Conservation (phyloP, 2,113 vertebrate genomes). For the Abramis brama region DNA sequence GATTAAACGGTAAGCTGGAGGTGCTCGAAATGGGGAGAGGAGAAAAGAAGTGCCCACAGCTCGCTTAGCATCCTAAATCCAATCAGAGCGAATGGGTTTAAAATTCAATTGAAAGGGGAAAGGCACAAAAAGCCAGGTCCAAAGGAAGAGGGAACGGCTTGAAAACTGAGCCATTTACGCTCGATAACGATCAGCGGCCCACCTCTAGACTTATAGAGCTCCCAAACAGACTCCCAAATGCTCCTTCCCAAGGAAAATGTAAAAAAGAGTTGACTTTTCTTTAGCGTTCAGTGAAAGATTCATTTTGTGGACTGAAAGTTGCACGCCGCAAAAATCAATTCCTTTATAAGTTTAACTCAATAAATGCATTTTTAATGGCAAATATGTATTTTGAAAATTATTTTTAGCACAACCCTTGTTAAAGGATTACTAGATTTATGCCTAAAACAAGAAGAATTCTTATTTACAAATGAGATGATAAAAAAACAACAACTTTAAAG, state of each 20-base stretch:
- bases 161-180: constrained; percentile 1
- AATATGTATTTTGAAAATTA: not conserved
- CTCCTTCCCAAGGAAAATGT: not conserved
- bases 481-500: not conserved
- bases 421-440: not conserved
- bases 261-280: constrained; percentile 16
- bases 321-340: not conserved
- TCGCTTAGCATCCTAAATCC: constrained; percentile 54
- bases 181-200: not conserved
- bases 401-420: not conserved
- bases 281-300: not conserved
- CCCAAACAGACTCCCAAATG: not conserved
- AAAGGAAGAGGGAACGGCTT: constrained; percentile 16
- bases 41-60: constrained; percentile 38
- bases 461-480: not conserved
- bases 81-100: constrained; percentile 55
- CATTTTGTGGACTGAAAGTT: not conserved
- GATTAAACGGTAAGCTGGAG: constrained; percentile 49
- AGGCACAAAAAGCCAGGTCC: constrained; percentile 24
- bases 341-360: not conserved
- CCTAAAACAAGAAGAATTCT: not conserved
- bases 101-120: constrained; percentile 56
- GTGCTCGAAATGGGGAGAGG: constrained; percentile 29
- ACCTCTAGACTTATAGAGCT: not conserved
- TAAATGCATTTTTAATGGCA: not conserved